phyloP scores from a whole-genome alignment of 2,113 vertebrate species.

The Corythaeola cristata region DNA sequence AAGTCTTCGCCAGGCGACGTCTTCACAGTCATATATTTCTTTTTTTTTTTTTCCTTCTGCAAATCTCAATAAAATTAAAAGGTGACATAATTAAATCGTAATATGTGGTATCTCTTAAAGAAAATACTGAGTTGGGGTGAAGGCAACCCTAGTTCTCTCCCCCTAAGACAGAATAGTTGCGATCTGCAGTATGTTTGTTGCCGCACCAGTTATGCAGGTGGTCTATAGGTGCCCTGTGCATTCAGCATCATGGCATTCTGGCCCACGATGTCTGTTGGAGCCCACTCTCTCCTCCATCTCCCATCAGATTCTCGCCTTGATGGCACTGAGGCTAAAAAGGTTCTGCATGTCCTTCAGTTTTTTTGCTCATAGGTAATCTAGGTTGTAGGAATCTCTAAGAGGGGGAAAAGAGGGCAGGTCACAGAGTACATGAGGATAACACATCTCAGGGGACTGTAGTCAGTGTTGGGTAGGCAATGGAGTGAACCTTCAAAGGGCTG shows the following conservation, averaged over 20 bases:
- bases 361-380: not conserved
- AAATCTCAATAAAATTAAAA: not conserved
- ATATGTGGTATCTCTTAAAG: not conserved
- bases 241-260: not conserved
- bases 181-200: not conserved
- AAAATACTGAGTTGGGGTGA: not conserved
- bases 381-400: not conserved
- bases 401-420: not conserved
- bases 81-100: not conserved
- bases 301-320: not conserved
- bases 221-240: rapidly evolving
- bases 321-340: not conserved
- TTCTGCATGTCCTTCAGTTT: not conserved
- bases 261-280: not conserved
- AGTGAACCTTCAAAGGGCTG: not conserved
- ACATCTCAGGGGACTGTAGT: not conserved
- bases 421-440: not conserved
- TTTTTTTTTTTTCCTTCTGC: not conserved
- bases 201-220: no score
- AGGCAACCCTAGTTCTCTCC: not conserved
- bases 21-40: not conserved
- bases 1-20: not conserved
- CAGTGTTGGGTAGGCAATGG: not conserved
- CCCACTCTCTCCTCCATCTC: not conserved
- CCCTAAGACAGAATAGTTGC: not conserved